Evolutionary conservation across 2,888 invertebrate genomes (phyloP), one percentile per base, ranked within the genome.

Genomic region (Cheilosia impressa): DNA sequence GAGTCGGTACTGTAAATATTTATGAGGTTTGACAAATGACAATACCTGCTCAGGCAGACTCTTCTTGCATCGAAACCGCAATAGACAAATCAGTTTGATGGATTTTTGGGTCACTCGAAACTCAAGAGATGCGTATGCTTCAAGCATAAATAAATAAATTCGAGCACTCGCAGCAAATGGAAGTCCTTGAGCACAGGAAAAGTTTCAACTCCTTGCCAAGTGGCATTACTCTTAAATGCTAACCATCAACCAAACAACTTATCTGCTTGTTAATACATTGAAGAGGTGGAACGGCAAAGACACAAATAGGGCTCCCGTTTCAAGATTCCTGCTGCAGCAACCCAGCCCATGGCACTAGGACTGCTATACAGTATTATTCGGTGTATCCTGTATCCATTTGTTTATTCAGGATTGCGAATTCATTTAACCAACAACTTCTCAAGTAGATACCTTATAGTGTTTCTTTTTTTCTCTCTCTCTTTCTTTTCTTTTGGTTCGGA

Each of bases 341-440:
- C 15, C 55, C 17, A 7, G 6, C 19, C 31, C 31, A 31, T 7
- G 65, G 34, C 38, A 34, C 38, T 24, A 27, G 38, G 43, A 15
- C 34, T 24, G 17, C 19, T 7, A 7, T 34, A 57, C 66, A 31
- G 10, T 9, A 19, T 47, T 9, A 10, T 52, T 60, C 24, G 4
- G n/a, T 66, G 50, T 76, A 19, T 66, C 52, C 47, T 66, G 50
- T 76, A 19, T 66, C 52, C 47, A 53, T 62, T 76, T 68, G 58
- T 53, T 68, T 62, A 77, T 53, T 31, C 68, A 60, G 66, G 60
- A 68, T 77, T 68, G 68, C 38, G 53, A 77, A 62, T 77, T 62
- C 68, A 60, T 77, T 68, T 62, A 53, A 22, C 43, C 24, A 60
- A 53, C 60, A 77, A 68, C 68, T 69, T 53, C 68, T 77, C 77